Evolutionary conservation across 64 coral and sea anemone genomes (phyloP).

Genomic region (Actinia tenebrosa): DNA sequence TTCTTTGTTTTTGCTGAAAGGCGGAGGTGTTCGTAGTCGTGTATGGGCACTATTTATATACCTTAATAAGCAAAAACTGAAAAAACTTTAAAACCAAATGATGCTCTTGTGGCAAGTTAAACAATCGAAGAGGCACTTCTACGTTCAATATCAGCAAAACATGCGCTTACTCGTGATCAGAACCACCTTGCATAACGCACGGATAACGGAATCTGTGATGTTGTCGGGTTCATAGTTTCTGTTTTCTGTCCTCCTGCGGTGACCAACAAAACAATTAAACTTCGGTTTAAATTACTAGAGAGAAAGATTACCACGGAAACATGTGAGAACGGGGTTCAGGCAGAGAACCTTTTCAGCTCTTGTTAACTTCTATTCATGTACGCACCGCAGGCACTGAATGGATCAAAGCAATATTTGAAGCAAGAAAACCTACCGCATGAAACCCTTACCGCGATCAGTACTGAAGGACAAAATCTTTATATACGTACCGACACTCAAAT

Average conservation of each 20-base stretch:
- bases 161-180: neutral
- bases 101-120: neutral
- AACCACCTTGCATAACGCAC: neutral
- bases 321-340: neutral
- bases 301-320: constrained; percentile 18
- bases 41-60: neutral
- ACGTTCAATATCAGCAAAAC: neutral
- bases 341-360: constrained; percentile 1
- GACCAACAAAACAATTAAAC: constrained; percentile 25
- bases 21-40: neutral
- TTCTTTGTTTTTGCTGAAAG: neutral
- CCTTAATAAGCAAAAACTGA: neutral
- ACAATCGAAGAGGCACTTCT: neutral
- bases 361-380: constrained; percentile 19
- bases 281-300: constrained; percentile 28
- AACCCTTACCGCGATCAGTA: neutral
- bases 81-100: neutral
- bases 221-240: constrained; percentile 1
- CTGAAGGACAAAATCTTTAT: neutral
- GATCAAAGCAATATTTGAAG: neutral
- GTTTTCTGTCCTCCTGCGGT: neutral
- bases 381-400: neutral
- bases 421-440: neutral
- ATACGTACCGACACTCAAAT: neutral
- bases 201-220: neutral